These are phyloP conservation scores for Oscheius myriophilus DNA, from an alignment of 2,888 invertebrate genomes.

Conservation along the genomic window DNA sequence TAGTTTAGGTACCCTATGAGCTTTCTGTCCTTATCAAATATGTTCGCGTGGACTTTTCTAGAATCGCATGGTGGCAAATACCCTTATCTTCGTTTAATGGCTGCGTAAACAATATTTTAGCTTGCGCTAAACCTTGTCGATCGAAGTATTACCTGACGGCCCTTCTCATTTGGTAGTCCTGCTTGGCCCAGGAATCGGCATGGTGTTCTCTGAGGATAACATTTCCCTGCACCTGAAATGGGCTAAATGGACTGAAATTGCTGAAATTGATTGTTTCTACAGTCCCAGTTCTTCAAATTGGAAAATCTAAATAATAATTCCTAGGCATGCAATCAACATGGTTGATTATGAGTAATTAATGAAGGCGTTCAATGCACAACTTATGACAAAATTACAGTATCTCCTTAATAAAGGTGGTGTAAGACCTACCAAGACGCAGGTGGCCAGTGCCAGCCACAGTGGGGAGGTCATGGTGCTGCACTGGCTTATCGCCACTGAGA, in stretches of 20 bases:
- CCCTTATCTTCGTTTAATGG: not conserved
- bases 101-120: constrained; percentile 2
- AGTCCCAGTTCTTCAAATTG: too few species aligned
- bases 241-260: too few species aligned
- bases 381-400: constrained; percentile 1
- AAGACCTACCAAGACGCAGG: constrained; percentile 19
- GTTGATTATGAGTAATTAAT: too few species aligned
- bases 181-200: not conserved
- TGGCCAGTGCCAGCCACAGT: constrained; percentile 28
- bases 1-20: not conserved
- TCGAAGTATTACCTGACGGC: not conserved
- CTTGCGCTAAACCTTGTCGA: too few species aligned
- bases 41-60: constrained; percentile 8
- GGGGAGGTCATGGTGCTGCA: constrained; percentile 27
- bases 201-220: constrained; percentile 1
- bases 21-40: constrained; percentile 3
- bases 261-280: too few species aligned
- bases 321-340: too few species aligned
- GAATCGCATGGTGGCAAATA: constrained; percentile 19
- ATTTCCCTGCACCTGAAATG: constrained; percentile 5
- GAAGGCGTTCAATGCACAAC: too few species aligned
- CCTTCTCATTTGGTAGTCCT: not conserved
- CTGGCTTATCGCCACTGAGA: constrained; percentile 23
- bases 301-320: too few species aligned
- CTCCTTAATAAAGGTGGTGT: too few species aligned